Evolutionary conservation across 2,113 vertebrate species (phyloP).

Genomic region (Phalacrocorax carbo): DNA sequence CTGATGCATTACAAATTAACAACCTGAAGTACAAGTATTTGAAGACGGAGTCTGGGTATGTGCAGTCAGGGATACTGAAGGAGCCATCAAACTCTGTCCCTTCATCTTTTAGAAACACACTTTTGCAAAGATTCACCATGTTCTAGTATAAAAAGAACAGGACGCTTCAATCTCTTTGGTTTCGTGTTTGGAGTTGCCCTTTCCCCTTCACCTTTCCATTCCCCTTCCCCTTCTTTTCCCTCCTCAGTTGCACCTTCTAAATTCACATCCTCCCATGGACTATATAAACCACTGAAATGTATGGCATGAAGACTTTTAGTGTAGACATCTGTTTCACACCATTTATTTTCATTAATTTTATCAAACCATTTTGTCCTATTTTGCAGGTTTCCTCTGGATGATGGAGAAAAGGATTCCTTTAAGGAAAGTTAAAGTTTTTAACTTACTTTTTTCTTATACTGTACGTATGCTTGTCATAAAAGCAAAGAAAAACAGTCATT

Average conservation of each 20-base stretch:
- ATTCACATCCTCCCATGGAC: not conserved
- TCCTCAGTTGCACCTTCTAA: not conserved
- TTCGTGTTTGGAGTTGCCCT: not conserved
- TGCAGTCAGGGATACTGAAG: not conserved
- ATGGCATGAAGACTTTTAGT: not conserved
- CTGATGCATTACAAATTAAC: not conserved
- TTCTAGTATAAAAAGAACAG: not conserved
- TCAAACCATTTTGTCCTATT: not conserved
- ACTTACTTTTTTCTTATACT: not conserved
- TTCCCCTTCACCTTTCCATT: not conserved
- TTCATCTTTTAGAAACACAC: not conserved
- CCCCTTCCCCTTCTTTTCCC: not conserved
- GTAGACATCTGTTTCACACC: slow-evolving; percentile 17
- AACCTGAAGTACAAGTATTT: not conserved
- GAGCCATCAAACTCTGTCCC: not conserved
- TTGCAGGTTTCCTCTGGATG: not conserved
- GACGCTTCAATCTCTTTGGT: not conserved
- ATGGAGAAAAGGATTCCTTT: not conserved
- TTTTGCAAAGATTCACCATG: not conserved
- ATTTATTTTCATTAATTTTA: slow-evolving; percentile 35
- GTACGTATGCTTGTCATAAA: not conserved
- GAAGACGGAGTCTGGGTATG: not conserved
- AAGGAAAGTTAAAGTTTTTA: not conserved
- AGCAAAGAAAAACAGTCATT: not conserved
- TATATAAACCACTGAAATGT: slow-evolving; percentile 11